Conservation (phyloP, 2,888 invertebrate genomes). For the Drosophila atroscutellata region DNA sequence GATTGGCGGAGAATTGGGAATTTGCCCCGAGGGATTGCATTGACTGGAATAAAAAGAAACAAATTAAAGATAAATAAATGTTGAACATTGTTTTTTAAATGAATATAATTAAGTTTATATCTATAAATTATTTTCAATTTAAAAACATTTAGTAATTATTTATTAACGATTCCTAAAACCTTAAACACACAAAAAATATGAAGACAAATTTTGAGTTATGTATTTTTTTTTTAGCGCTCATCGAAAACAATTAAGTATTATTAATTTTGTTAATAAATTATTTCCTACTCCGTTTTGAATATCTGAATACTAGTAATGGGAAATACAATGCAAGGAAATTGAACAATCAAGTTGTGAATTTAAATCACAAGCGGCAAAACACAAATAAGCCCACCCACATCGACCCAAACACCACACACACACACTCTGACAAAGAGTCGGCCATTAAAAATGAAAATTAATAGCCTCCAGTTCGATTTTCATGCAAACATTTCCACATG, state of each 20-base stretch:
- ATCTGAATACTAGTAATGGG: background rate
- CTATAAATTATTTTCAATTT: background rate
- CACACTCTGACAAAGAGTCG: conserved; percentile 1
- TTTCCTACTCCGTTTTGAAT: conserved; percentile 2
- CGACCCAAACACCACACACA: background rate
- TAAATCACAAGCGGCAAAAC: conserved; percentile 23
- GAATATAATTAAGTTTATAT: background rate
- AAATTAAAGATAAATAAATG: background rate
- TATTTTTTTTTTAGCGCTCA: background rate
- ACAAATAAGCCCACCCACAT: conserved; percentile 4
- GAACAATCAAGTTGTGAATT: conserved; percentile 34
- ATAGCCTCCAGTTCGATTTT: conserved; percentile 55
- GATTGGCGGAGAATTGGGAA: conserved; percentile 13
- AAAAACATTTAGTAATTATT: background rate
- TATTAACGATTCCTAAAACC: background rate
- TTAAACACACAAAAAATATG: background rate
- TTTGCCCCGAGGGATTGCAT: conserved; percentile 19
- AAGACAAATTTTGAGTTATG: background rate
- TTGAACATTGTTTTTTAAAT: background rate
- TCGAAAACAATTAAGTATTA: background rate
- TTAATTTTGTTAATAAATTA: background rate
- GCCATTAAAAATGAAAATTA: conserved; percentile 65
- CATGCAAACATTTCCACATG: conserved; percentile 63
- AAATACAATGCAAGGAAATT: conserved; percentile 19
- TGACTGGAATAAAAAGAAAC: background rate